Percentiles rank a stretch among this genome's conserved stretches.
phyloP scores from a whole-genome alignment of 2,113 vertebrate genomes.

The Pyrgilauda ruficollis region DNA sequence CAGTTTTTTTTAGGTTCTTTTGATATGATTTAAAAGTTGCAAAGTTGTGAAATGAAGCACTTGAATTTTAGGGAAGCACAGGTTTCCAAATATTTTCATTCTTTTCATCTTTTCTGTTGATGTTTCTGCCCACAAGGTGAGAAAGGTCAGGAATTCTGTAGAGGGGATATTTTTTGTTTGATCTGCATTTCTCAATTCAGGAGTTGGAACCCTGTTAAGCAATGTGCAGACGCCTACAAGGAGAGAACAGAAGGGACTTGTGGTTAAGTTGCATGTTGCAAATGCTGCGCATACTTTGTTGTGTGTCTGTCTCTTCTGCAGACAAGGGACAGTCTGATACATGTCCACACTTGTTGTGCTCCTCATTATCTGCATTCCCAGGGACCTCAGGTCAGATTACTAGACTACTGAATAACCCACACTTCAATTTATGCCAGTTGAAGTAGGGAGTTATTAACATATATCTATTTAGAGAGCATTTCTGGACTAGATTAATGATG shows the following conservation, averaged over 20 bases:
- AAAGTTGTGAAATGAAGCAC: neutral
- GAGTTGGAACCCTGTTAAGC: neutral
- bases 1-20: neutral
- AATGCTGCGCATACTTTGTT: neutral
- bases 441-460: neutral
- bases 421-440: neutral
- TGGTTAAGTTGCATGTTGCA: neutral
- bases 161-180: neutral
- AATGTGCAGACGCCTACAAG: neutral
- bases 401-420: neutral
- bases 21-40: neutral
- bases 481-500: neutral
- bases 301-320: neutral
- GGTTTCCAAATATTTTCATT: neutral
- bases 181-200: neutral
- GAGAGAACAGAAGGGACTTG: neutral
- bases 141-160: neutral
- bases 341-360: neutral
- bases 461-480: neutral
- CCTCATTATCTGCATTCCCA: conserved; percentile 16
- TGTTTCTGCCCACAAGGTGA: neutral
- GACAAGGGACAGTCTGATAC: neutral
- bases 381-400: neutral
- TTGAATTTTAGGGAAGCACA: neutral
- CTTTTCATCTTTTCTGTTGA: neutral